Percentiles rank a stretch among this genome's conserved stretches.
These are phyloP conservation scores for Drosophila trapezifrons DNA, from an alignment of 1,140 invertebrate genomes.

Conservation along the genomic window DNA sequence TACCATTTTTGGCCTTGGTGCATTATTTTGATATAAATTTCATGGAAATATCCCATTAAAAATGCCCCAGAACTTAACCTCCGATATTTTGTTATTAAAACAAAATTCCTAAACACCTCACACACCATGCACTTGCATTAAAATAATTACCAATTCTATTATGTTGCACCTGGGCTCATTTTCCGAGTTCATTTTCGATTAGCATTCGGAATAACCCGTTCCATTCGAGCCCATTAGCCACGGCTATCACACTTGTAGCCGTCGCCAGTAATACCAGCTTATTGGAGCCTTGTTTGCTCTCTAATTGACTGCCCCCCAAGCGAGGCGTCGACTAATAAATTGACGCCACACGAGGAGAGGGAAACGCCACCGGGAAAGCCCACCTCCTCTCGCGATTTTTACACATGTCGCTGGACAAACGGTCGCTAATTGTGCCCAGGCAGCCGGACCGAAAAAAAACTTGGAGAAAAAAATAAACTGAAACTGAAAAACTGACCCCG, in stretches of 20 bases:
- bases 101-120: background rate
- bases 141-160: slow-evolving; percentile 15
- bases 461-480: background rate
- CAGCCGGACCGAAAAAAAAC: slow-evolving; percentile 56
- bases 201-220: slow-evolving; percentile 33
- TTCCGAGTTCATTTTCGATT: slow-evolving; percentile 1
- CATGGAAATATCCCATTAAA: background rate
- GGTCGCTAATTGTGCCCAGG: slow-evolving; percentile 65
- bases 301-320: slow-evolving; percentile 55
- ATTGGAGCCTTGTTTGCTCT: slow-evolving; percentile 42
- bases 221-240: slow-evolving; percentile 25
- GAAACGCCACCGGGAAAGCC: slow-evolving; percentile 34
- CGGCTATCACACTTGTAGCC: slow-evolving; percentile 16
- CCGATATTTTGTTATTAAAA: background rate
- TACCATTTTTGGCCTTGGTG: too few relatives aligned
- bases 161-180: slow-evolving; percentile 10
- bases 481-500: slow-evolving; percentile 33
- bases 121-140: background rate
- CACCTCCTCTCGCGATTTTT: slow-evolving; percentile 46
- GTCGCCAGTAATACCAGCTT: slow-evolving; percentile 24
- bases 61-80: background rate
- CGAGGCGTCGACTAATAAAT: slow-evolving; percentile 37
- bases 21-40: background rate
- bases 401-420: slow-evolving; percentile 67
- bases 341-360: slow-evolving; percentile 16